These are phyloP conservation scores for Gallinago media DNA, from an alignment of 2,113 vertebrate genomes.

Conservation along the genomic window DNA sequence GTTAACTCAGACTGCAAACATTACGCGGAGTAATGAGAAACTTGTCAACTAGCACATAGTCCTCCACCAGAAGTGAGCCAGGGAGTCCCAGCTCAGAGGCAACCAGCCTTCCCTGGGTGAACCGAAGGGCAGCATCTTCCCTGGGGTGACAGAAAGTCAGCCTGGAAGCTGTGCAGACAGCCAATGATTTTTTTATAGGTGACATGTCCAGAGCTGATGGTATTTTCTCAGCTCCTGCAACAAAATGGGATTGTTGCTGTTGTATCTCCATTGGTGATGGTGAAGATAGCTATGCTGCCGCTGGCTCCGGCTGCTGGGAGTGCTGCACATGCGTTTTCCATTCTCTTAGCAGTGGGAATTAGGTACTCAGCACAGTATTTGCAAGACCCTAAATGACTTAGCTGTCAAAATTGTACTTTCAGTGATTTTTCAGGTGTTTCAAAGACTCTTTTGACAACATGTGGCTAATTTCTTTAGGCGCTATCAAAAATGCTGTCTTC, in stretches of 20 bases:
- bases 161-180: neutral
- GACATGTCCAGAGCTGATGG: neutral
- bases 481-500: neutral
- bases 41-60: rapidly evolving
- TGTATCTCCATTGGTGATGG: neutral
- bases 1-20: neutral
- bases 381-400: neutral
- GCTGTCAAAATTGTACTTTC: neutral
- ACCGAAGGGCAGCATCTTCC: neutral
- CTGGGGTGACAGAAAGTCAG: neutral
- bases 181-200: neutral
- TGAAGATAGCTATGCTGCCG: neutral
- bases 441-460: neutral
- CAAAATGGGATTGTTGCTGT: neutral
- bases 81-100: neutral
- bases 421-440: neutral
- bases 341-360: neutral
- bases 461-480: neutral
- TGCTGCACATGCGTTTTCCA: neutral
- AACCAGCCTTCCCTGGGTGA: neutral
- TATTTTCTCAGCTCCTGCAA: neutral
- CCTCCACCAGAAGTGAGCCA: neutral
- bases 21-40: rapidly evolving
- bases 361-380: neutral
- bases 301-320: neutral